Base-by-base conservation (phyloP, 2,797 vertebrate genomes). In the Schizothorax lantsangensis region DNA sequence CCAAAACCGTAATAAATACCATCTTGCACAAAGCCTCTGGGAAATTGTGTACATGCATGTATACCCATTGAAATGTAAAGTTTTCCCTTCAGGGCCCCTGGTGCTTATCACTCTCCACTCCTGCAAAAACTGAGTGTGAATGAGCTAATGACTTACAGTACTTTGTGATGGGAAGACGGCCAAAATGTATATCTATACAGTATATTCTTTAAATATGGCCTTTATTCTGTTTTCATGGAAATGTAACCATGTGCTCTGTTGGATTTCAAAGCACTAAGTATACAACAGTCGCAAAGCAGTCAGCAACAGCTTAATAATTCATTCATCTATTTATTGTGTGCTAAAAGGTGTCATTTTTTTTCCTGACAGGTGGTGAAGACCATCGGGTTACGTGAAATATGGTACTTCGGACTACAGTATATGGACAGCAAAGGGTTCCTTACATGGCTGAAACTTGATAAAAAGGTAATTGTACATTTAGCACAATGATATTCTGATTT, bases 401-500 rank as follows among this genome's bases (percentile, higher is more conserved):
- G 98, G 98, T 99, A 98, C 95, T 99, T 98, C 84, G 98, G 98
- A 89, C 97, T 99, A 85, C 98, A 99, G 90, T 97, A 97, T 30
- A 93, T 95, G 86, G 98, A 99, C 88, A 94, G 92, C 88, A 99
- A 99, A 94, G 97, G 97, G 83, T 99, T 97, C 92, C 88, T 92
- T 66, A 98, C 97, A 49, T 99, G 98, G 98, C 92, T 99, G 89
- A 99, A 98, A 91, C 96, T 99, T 85, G 98, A 99, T 92, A 99
- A 99, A 95, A 99, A 99, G 97, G 98, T 99, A 95, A 91, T 83
- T 59, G n/a, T 10, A 12, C 14, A 64, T 36, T 47, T 10, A 49
- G 30, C 26, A 52, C 49, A 21, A 49, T 21, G 1, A n/a, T 33
- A 14, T 45, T 62, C 9, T 0, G 57, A 64, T 45, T 45, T 80